Evolutionary conservation across 2,113 vertebrate genomes (phyloP), one percentile per base, ranked within the genome.

Genomic region (Ammodytes marinus): DNA sequence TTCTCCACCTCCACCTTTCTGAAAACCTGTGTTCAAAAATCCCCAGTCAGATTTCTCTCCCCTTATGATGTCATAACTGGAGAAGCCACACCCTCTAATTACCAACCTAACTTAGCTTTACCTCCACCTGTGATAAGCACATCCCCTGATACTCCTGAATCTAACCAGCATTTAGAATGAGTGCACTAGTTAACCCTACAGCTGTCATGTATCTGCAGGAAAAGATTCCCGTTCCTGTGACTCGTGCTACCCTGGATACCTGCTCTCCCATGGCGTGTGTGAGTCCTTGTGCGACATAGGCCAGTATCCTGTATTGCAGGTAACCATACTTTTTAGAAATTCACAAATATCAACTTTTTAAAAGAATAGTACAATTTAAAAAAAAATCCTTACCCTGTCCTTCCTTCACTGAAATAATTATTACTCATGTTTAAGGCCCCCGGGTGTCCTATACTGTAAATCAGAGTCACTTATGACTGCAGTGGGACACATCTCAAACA

Each of bases 191-290:
- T 49, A 15, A 11, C 4, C 3, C 61, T 61, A 19, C 19, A 17
- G 4, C 13, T 71, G 19, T 79, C 8, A 3, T 83, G 10, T 53
- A 2, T 85, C 66, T 46, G 68, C 86, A 97, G 97, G 95, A 45
- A 94, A 92, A 39, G 93, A 80, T 8, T 78, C 89, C 0, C 66
- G 93, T 35, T 87, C 89, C 14, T 99, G 97, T 79, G 95, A 93
- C 35, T 96, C 96, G 6, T 99, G 97, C 75, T 94, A 95, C 69
- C 92, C 93, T 81, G 97, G 95, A 77, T 97, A 96, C 93, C 93
- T 76, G 42, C 90, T 97, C 17, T 63, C 79, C 37, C 73, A 86
- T 7, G 95, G 96, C 79, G 87, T 92, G 47, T 98, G 97, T 83
- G 80, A 52, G 43, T 96, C 95, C 0, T 91, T 94, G 57, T 99